phyloP scores from a whole-genome alignment of 2,888 invertebrate genomes.

The Norana najaformis region DNA sequence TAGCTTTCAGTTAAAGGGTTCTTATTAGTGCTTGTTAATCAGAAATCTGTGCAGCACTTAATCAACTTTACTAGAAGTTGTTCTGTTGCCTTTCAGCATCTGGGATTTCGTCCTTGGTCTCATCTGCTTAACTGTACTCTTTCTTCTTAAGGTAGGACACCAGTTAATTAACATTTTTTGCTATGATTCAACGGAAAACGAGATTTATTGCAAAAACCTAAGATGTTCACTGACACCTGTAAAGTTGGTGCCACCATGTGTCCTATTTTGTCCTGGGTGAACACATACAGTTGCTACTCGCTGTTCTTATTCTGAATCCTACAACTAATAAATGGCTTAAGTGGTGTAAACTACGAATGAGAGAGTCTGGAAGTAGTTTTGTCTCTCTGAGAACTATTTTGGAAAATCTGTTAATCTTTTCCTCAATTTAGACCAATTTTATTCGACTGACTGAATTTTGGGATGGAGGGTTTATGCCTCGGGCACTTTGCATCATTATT shows the following conservation, averaged over 20 bases:
- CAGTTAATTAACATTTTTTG: background rate
- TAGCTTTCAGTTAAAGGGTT: too few species aligned
- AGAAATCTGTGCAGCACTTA: too few species aligned
- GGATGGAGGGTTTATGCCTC: background rate
- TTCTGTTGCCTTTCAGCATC: slow-evolving; percentile 36
- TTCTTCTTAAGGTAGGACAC: slow-evolving; percentile 39
- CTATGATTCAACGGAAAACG: background rate
- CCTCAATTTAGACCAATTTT: too few species aligned
- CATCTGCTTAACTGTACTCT: slow-evolving; percentile 37
- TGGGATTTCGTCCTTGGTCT: slow-evolving; percentile 40
- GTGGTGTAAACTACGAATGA: background rate
- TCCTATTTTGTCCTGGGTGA: background rate
- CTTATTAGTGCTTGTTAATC: too few species aligned
- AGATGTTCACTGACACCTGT: background rate
- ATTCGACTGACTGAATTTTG: background rate
- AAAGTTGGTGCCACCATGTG: background rate
- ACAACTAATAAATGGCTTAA: background rate
- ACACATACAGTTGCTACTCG: background rate
- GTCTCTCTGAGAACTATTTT: background rate
- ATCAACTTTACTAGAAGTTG: too few species aligned
- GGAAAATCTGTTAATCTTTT: background rate
- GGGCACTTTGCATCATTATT: background rate
- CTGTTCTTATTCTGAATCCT: background rate
- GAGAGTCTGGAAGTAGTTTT: background rate
- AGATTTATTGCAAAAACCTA: background rate